phyloP scores from a whole-genome alignment of 2,888 invertebrate species.

The Ellobium chinense region DNA sequence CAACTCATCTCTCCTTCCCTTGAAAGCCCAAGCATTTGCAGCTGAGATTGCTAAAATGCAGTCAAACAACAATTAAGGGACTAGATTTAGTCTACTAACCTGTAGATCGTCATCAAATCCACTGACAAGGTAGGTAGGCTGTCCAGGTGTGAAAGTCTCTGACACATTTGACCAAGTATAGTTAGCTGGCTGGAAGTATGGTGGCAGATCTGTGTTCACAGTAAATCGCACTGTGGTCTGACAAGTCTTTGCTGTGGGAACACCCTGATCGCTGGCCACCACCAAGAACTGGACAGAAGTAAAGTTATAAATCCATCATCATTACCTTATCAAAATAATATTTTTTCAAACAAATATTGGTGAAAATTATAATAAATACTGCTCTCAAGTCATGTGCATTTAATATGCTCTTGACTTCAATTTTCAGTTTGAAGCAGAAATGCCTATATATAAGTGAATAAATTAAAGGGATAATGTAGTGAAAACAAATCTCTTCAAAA shows the following conservation, averaged over 20 bases:
- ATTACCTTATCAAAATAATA: background rate
- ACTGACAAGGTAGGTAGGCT: conserved; percentile 12
- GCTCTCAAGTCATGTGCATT: no score
- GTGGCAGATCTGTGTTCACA: conserved; percentile 56
- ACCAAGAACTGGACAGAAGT: conserved; percentile 59
- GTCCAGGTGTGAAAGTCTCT: conserved; percentile 46
- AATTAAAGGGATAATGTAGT: background rate
- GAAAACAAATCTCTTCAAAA: background rate
- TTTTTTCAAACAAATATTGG: no score
- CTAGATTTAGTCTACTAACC: no score
- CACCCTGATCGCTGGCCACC: conserved; percentile 58
- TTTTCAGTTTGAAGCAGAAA: background rate
- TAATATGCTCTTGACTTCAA: background rate
- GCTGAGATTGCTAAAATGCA: no score
- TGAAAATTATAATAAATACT: background rate
- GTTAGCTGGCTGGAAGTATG: conserved; percentile 51
- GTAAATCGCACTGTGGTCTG: conserved; percentile 53
- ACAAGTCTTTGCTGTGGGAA: conserved; percentile 49
- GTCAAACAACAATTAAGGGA: no score
- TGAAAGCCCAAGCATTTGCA: background rate
- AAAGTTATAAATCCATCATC: no score
- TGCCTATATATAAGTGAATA: background rate
- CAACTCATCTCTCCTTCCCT: background rate
- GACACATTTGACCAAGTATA: conserved; percentile 43
- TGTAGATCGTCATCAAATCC: conserved; percentile 50